Base-by-base conservation (phyloP, 1,140 invertebrate genomes). In the Prorops nasuta region DNA sequence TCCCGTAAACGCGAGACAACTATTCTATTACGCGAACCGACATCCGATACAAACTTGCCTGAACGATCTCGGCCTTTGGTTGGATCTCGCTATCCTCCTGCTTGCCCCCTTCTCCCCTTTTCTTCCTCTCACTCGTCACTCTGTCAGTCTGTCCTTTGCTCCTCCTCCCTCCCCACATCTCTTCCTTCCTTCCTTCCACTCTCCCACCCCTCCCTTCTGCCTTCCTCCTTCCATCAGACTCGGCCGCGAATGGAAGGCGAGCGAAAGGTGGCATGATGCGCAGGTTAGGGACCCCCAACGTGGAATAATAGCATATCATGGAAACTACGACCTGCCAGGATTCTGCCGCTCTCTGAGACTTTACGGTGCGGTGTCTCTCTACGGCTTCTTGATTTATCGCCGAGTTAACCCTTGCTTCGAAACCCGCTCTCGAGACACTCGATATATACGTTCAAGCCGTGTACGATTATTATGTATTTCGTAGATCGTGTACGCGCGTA, bases 341-440 rank as follows among this genome's bases (percentile, higher is more conserved):
- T n/a, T n/a, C n/a, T n/a, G 40, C 15, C 18, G 20, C 41, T n/a
- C n/a, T n/a, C 16, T 43, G 47, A 49, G 65, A 74, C 63, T 75
- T 77, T 75, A 74, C 66, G 66, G 62, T 58, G 58, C 50, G 55
- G 60, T 63, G 60, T 70, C 56, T 71, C 72, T 69, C 62, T 67
- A 70, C 52, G 67, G 66, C 67, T 69, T 69, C 67, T 70, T 75
- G 74, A 76, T 76, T 76, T 76, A 76, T 76, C 72, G 71, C 56
- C 63, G 62, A 71, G 67, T 74, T 69, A 74, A 71, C 68, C 66
- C 66, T 64, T 56, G 56, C 45, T 63, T 65, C 53, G 56, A 15
- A n/a, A 67, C 66, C 70, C 60, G 60, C 60, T 62, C 58, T 61
- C 63, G 59, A 61, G 62, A 63, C 61, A 64, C 49, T 64, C 63